A percentile compares a stretch with the other conserved stretches of the same genome.
These are phyloP conservation scores for Cetoscarus ocellatus DNA, from an alignment of 2,797 vertebrate species.

Conservation along the genomic window DNA sequence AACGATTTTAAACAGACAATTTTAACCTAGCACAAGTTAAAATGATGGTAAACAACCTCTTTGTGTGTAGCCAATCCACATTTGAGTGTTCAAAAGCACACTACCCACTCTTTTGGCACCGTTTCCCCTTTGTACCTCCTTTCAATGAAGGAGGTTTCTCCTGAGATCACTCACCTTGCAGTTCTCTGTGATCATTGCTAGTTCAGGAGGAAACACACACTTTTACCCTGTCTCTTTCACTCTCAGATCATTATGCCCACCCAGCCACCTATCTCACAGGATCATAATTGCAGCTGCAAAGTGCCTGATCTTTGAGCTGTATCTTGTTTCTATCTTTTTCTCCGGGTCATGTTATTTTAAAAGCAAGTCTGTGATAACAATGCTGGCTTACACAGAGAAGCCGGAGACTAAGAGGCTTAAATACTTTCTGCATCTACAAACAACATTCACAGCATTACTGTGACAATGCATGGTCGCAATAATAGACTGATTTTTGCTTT, in stretches of 20 bases:
- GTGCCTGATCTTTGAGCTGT: slow-evolving; percentile 52
- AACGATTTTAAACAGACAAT: too few relatives aligned
- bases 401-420: not conserved
- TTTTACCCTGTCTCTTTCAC: slow-evolving; percentile 14
- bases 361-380: slow-evolving; percentile 12
- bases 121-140: slow-evolving; percentile 29
- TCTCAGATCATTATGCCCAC: slow-evolving; percentile 45
- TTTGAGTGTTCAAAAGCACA: slow-evolving; percentile 17
- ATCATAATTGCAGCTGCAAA: slow-evolving; percentile 67
- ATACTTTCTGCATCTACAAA: not conserved
- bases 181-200: slow-evolving; percentile 42
- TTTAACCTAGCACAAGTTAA: too few relatives aligned
- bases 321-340: slow-evolving; percentile 5
- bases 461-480: not conserved
- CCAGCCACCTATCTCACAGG: slow-evolving; percentile 57
- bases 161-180: slow-evolving; percentile 21
- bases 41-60: not conserved
- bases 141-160: slow-evolving; percentile 34
- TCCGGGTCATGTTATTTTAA: slow-evolving; percentile 11
- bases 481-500: not conserved
- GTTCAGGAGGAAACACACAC: slow-evolving; percentile 17
- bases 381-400: slow-evolving; percentile 6
- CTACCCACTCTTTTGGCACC: slow-evolving; percentile 14
- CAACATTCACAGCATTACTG: not conserved
- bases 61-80: not conserved